phyloP scores from a whole-genome alignment of 2,113 vertebrate species.

The Urocynchramus pylzowi region DNA sequence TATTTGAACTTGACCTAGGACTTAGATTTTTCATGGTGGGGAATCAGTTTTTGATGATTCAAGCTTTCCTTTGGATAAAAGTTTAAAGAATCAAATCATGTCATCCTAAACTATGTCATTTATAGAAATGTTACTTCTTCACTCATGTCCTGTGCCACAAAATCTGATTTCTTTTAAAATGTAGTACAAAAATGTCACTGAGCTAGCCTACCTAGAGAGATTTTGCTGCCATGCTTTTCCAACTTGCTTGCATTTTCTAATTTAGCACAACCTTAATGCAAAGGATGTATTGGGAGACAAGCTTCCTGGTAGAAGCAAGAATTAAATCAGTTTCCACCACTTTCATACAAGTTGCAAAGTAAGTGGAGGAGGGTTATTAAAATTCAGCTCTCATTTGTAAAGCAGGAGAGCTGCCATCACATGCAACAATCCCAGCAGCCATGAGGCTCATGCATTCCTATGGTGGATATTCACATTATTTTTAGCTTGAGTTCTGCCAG shows the following conservation, averaged over 20 bases:
- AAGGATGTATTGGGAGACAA: neutral
- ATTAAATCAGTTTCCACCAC: neutral
- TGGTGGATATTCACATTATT: neutral
- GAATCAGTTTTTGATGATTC: neutral
- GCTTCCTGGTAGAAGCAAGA: neutral
- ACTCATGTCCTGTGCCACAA: neutral
- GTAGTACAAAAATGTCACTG: neutral
- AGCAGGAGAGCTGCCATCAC: neutral
- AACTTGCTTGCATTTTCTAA: neutral
- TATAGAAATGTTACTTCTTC: neutral
- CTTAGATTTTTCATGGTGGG: neutral
- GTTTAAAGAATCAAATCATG: neutral
- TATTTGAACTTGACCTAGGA: neutral
- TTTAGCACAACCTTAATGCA: neutral
- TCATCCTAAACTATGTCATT: neutral
- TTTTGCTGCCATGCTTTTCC: neutral
- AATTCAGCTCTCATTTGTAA: neutral
- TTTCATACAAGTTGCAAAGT: neutral
- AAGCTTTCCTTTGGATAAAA: neutral
- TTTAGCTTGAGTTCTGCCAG: constrained; percentile 22
- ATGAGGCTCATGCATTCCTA: neutral
- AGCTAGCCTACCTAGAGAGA: neutral
- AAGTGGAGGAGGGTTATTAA: neutral
- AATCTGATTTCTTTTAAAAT: neutral
- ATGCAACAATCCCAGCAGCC: neutral